Conservation (phyloP, 2,113 vertebrate genomes). For the Prinia subflava region DNA sequence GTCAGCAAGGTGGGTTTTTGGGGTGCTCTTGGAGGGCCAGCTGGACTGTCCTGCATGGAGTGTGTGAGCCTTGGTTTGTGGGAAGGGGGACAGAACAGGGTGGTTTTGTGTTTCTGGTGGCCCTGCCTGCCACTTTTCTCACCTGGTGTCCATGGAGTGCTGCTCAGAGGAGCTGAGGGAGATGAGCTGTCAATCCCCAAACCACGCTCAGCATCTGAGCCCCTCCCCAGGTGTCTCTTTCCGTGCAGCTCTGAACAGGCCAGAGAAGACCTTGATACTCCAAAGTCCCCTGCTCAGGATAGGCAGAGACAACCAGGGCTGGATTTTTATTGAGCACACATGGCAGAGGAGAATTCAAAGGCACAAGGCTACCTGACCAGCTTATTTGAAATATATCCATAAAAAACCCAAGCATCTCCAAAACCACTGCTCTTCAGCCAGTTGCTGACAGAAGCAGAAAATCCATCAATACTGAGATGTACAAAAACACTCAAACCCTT, state of each 20-base stretch:
- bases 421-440: not conserved
- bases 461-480: not conserved
- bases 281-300: not conserved
- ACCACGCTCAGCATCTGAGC: not conserved
- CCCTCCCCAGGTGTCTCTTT: not conserved
- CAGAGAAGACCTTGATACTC: not conserved
- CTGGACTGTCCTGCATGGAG: not conserved
- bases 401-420: not conserved
- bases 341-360: not conserved
- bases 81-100: rapidly evolving
- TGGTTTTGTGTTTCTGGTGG: not conserved
- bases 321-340: not conserved
- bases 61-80: not conserved
- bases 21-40: not conserved
- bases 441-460: not conserved
- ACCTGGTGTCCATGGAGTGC: rapidly evolving
- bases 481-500: not conserved
- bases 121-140: not conserved
- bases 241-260: not conserved
- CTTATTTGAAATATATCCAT: not conserved
- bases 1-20: not conserved
- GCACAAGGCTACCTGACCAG: not conserved
- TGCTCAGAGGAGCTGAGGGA: not conserved
- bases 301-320: not conserved
- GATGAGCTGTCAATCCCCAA: no score